phyloP scores from a whole-genome alignment of 2,888 invertebrate species.

The Mesodorylaimus sp. region DNA sequence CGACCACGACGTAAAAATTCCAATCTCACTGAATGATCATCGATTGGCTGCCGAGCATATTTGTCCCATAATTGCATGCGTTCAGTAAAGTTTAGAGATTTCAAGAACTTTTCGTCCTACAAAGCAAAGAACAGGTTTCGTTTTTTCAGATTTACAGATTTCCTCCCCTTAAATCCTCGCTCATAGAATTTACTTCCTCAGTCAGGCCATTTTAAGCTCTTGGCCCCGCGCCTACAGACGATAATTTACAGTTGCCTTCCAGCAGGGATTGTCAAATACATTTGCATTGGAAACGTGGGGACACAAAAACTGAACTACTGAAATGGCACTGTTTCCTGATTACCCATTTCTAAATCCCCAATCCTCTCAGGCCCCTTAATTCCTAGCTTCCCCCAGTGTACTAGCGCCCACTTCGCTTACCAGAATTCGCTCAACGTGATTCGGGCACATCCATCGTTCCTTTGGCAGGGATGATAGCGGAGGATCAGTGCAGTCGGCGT shows the following conservation, averaged over 20 bases:
- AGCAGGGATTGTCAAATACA: background rate
- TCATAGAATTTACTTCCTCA: too few relatives aligned
- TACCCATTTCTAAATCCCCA: too few relatives aligned
- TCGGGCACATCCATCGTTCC: constrained; percentile 92
- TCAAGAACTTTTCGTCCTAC: constrained; percentile 59
- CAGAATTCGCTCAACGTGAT: constrained; percentile 73
- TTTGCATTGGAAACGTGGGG: too few relatives aligned
- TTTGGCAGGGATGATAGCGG: constrained; percentile 69
- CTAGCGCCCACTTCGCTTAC: background rate
- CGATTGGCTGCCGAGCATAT: constrained; percentile 51
- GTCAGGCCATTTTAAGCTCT: too few relatives aligned
- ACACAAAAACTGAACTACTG: too few relatives aligned
- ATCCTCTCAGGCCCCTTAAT: too few relatives aligned
- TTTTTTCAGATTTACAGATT: too few relatives aligned
- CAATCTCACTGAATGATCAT: constrained; percentile 66
- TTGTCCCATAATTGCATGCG: constrained; percentile 70
- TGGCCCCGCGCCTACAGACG: too few relatives aligned
- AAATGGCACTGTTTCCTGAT: too few relatives aligned
- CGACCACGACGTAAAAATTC: constrained; percentile 56
- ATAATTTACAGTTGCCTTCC: background rate
- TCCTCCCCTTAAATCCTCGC: too few relatives aligned
- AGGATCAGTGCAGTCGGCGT: constrained; percentile 81
- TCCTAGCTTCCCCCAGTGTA: too few relatives aligned
- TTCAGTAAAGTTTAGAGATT: constrained; percentile 63
- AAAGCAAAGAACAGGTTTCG: constrained; percentile 16